phyloP scores from a whole-genome alignment of 1,140 invertebrate genomes.

The Venturia canescens region DNA sequence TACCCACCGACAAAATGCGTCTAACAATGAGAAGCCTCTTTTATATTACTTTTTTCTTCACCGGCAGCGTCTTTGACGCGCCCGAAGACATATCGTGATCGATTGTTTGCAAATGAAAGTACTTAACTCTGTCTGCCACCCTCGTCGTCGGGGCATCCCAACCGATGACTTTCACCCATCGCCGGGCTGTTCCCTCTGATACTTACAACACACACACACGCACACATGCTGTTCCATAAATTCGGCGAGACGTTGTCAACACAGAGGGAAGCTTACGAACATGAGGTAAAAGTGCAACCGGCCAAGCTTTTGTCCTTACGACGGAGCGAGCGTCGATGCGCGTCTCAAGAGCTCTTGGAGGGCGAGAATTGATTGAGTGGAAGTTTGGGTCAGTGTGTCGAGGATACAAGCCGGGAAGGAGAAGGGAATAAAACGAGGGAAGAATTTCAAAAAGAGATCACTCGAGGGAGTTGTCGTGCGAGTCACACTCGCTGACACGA shows the following conservation, averaged over 20 bases:
- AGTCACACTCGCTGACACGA: too few relatives aligned
- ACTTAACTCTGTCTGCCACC: not conserved
- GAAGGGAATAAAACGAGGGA: not conserved
- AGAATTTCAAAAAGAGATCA: not conserved
- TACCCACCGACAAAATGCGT: too few relatives aligned
- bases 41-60: conserved; percentile 3
- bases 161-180: too few relatives aligned
- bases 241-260: too few relatives aligned
- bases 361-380: conserved; percentile 7
- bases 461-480: not conserved
- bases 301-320: not conserved
- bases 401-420: not conserved
- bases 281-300: not conserved
- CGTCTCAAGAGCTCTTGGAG: not conserved
- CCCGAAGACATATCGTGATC: not conserved
- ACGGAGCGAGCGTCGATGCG: not conserved
- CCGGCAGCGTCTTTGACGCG: not conserved
- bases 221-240: too few relatives aligned
- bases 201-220: too few relatives aligned
- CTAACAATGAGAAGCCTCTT: not conserved
- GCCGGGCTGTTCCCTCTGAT: too few relatives aligned
- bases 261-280: not conserved
- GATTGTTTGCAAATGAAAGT: not conserved
- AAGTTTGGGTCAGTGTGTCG: conserved; percentile 7
- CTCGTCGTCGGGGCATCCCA: not conserved